phyloP scores from a whole-genome alignment of 2,113 vertebrate species.

The Acanthochromis polyacanthus region DNA sequence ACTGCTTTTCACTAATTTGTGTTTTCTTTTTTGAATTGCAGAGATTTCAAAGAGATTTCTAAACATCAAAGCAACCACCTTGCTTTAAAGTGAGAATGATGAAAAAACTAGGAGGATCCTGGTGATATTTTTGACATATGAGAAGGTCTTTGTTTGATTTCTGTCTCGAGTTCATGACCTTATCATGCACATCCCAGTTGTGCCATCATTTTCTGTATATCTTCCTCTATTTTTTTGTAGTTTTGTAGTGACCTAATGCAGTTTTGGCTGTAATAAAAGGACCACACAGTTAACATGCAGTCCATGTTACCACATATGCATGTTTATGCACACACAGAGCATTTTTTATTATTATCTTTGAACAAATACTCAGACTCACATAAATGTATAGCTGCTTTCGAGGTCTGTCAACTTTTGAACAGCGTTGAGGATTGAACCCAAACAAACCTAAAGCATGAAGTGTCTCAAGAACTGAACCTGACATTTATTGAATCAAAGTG shows the following conservation, averaged over 20 bases:
- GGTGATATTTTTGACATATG: no score
- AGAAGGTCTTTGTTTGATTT: no score
- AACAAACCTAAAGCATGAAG: constrained; percentile 25
- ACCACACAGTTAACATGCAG: constrained; percentile 20
- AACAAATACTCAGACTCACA: constrained; percentile 19
- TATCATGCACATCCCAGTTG: no score
- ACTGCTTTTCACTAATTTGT: no score
- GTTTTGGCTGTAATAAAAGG: constrained; percentile 30
- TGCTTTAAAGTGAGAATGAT: no score
- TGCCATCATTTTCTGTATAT: no score
- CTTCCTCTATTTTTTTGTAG: no score
- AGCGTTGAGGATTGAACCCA: constrained; percentile 46
- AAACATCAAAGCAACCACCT: no score
- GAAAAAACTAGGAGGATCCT: no score
- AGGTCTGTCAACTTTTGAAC: constrained; percentile 44
- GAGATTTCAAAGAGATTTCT: no score
- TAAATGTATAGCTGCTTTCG: constrained; percentile 24
- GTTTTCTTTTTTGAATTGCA: no score
- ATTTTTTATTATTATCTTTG: not conserved
- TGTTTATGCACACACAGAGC: constrained; percentile 2
- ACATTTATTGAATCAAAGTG: constrained; percentile 77
- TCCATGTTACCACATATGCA: not conserved
- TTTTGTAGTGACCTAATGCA: not conserved
- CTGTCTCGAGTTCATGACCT: no score
- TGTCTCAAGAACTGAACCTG: constrained; percentile 62